These are phyloP conservation scores for Meleagris gallopavo DNA, from an alignment of 2,113 vertebrate species.

Conservation along the genomic window DNA sequence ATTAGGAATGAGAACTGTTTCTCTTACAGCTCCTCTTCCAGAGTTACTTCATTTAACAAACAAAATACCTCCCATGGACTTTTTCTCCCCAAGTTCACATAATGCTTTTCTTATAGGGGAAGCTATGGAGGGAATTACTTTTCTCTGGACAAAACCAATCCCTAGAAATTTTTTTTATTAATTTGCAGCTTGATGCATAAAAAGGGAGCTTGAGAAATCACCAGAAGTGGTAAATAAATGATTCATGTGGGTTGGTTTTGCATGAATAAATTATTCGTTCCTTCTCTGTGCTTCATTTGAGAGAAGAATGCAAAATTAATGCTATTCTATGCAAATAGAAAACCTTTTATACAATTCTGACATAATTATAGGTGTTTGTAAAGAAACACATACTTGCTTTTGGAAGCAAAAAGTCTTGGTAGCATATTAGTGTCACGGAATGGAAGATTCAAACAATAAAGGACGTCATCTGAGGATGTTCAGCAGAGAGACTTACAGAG, in stretches of 20 bases:
- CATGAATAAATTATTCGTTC: conserved; percentile 80
- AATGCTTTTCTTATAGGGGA: background rate
- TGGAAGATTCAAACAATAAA: background rate
- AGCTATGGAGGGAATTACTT: background rate
- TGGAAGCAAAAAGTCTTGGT: background rate
- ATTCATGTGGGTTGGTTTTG: conserved; percentile 77
- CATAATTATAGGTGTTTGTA: conserved; percentile 73
- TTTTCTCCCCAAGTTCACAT: conserved; percentile 39
- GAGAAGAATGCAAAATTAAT: conserved; percentile 76
- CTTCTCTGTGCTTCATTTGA: conserved; percentile 58
- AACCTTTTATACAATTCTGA: conserved; percentile 63
- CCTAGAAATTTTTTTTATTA: conserved; percentile 30
- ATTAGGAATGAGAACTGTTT: background rate
- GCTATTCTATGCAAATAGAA: conserved; percentile 71
- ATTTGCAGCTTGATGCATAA: conserved; percentile 53
- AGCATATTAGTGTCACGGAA: background rate
- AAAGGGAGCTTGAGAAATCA: conserved; percentile 72
- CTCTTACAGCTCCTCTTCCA: conserved; percentile 3
- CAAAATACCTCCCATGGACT: background rate
- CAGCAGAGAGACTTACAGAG: background rate
- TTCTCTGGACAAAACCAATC: conserved; percentile 49
- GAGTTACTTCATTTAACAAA: background rate
- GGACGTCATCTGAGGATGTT: background rate
- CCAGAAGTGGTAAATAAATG: conserved; percentile 79
- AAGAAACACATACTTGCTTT: conserved; percentile 29